These are phyloP conservation scores for Strigops habroptila DNA, from an alignment of 2,113 vertebrate species.

Conservation along the genomic window DNA sequence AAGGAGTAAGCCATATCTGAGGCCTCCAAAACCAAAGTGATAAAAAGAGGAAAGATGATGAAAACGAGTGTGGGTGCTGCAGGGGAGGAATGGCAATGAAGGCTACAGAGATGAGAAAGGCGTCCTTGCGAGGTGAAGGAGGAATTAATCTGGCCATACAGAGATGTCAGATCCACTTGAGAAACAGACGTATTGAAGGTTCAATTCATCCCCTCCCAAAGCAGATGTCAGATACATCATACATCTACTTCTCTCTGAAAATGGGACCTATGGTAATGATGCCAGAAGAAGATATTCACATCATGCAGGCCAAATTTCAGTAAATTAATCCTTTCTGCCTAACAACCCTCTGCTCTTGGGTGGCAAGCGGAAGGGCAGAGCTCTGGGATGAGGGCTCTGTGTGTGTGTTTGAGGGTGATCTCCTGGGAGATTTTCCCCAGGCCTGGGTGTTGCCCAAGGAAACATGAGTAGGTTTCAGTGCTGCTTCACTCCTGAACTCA, in stretches of 20 bases:
- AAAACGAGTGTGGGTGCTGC: not conserved
- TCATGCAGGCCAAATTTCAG: not conserved
- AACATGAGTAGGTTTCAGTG: conserved; percentile 32
- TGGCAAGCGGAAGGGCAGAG: conserved; percentile 1
- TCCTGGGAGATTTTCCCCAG: conserved; percentile 45
- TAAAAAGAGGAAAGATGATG: not conserved
- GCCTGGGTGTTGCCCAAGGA: conserved; percentile 38
- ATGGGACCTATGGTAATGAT: not conserved
- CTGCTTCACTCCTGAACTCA: not conserved
- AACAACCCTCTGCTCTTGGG: not conserved
- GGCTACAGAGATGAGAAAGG: not conserved
- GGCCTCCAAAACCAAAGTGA: not conserved
- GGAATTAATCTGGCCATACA: not conserved
- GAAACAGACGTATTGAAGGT: not conserved
- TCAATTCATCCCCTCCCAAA: not conserved
- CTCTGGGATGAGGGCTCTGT: not conserved
- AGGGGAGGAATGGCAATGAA: not conserved
- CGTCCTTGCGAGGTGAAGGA: not conserved
- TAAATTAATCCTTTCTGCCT: not conserved
- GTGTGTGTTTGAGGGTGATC: conserved; percentile 18
- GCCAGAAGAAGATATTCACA: not conserved
- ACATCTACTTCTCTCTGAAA: not conserved
- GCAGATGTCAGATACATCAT: not conserved
- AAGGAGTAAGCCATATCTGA: not conserved
- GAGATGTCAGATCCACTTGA: not conserved